A percentile compares a stretch with the other conserved stretches of the same genome.
Evolutionary conservation across 2,888 invertebrate species (phyloP).

Genomic region (Stramonita haemastoma): DNA sequence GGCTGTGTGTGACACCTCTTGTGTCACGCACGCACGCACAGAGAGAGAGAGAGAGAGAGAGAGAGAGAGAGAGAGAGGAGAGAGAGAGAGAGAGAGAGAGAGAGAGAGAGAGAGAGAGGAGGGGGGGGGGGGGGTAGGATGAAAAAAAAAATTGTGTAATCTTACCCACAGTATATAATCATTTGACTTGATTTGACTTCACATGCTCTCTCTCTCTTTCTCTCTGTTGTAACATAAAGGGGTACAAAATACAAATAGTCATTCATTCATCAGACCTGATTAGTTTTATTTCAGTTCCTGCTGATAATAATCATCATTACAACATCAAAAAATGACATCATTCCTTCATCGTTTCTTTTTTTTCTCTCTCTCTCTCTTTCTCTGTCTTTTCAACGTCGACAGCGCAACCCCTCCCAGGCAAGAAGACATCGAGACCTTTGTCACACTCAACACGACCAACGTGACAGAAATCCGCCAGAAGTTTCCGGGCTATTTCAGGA

Average conservation of each 20-base stretch:
- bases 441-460: not conserved
- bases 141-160: too few relatives aligned
- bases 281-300: too few relatives aligned
- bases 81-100: not conserved
- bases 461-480: not conserved
- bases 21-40: not conserved
- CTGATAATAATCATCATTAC: too few relatives aligned
- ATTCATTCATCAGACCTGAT: too few relatives aligned
- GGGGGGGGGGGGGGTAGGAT: not conserved
- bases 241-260: too few relatives aligned
- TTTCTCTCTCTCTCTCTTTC: not conserved
- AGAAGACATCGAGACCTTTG: not conserved
- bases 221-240: too few relatives aligned
- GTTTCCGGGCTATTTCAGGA: slow-evolving; percentile 1
- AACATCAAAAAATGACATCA: too few relatives aligned
- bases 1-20: too few relatives aligned
- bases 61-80: not conserved
- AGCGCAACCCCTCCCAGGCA: not conserved
- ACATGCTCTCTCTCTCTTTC: too few relatives aligned
- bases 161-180: too few relatives aligned
- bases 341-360: not conserved
- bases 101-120: not conserved
- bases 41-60: too few relatives aligned
- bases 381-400: not conserved
- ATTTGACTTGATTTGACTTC: too few relatives aligned